These are phyloP conservation scores for Microplitis mediator DNA, from an alignment of 1,140 invertebrate species.

Conservation along the genomic window DNA sequence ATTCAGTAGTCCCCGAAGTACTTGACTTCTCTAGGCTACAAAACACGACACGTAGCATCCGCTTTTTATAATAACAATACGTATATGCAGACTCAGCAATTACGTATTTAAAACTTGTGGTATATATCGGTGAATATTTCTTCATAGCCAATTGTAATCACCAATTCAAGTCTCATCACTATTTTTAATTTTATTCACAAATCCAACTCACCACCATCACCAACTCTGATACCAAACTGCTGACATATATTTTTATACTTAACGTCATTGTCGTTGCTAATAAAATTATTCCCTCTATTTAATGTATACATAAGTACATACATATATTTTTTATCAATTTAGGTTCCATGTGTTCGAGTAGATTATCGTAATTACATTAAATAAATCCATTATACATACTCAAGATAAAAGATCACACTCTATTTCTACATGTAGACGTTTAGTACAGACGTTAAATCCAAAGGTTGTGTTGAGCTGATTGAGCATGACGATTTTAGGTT, in stretches of 20 bases:
- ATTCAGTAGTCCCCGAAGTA: neutral
- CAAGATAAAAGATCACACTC: neutral
- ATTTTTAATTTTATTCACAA: slow-evolving; percentile 3
- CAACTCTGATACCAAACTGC: neutral
- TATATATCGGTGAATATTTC: slow-evolving; percentile 12
- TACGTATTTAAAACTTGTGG: neutral
- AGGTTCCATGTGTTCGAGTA: too few relatives aligned
- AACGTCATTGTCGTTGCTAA: neutral
- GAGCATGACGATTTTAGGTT: slow-evolving; percentile 37
- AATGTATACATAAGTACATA: too few relatives aligned
- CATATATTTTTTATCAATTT: too few relatives aligned
- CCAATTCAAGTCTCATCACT: neutral
- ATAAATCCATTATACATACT: neutral
- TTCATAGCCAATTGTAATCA: slow-evolving; percentile 14
- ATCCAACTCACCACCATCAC: neutral
- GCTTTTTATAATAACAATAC: neutral
- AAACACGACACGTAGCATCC: neutral
- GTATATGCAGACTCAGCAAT: neutral
- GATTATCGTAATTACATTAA: neutral
- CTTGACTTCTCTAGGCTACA: neutral
- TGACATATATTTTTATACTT: neutral
- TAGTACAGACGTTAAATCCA: slow-evolving; percentile 2
- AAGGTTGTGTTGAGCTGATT: neutral
- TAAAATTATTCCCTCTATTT: too few relatives aligned
- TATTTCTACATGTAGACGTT: neutral